Base-by-base conservation (phyloP, 2,113 vertebrate species). In the Clarias macrocephalus region DNA sequence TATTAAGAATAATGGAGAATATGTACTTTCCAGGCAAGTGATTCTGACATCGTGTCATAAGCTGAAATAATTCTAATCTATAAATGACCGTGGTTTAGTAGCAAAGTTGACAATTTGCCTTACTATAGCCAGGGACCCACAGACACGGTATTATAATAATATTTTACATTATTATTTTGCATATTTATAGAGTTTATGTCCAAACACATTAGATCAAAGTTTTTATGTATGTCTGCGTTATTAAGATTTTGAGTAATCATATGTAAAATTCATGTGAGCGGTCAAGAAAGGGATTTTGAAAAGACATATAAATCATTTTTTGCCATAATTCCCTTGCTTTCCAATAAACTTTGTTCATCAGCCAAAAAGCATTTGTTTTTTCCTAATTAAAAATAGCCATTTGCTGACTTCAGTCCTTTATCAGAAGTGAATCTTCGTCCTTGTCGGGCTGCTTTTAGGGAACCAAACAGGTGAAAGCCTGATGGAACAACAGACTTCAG, bases 1-100 rank as follows among this genome's bases (percentile, higher is more conserved):
- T 60, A 85, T 75, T 60, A 15, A 85, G 25, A 85, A 85, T 85
- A 75, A 75, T 75, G 33, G 56, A 72, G 25, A 30, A 23, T 33
- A 59, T 73, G 54, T 68, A 66, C 63, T 28, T 54, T 76, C 42
- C 68, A 83, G 62, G 37, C 30, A 65, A 62, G 77, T 21, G 56
- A 80, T 28, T 80, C n/a, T 28, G 11, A 23, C 48, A 70, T 19
- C 37, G 52, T 59, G 72, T 59, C 28, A 11, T 56, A 28, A 72
- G 21, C 23, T 60, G 10, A 62, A 62, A 62, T 62, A 37, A 42
- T 80, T 19, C 57, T 80, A 28, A 80, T 80, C 77, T 21, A n/a
- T 30, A 80, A 33, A 62, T 42, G 30, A 62, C 30, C 57, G 62
- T 11, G 21, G 30, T 62, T 62, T 62, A 62, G 54, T 16, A 13